Evolutionary conservation across 2,113 vertebrate genomes (phyloP).

Genomic region (Pantherophis guttatus): DNA sequence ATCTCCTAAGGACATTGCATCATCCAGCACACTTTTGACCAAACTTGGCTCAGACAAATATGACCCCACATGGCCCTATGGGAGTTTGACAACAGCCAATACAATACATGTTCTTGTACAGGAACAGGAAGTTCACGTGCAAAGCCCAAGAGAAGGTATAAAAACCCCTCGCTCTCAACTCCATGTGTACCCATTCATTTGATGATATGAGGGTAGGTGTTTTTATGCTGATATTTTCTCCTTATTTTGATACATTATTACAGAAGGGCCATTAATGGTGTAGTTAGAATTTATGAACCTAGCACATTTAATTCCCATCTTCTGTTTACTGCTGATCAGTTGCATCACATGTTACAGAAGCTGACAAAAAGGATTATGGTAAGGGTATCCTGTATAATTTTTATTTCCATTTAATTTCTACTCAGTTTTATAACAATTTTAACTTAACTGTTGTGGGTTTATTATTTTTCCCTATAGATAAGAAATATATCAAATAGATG

Average conservation of each 20-base stretch:
- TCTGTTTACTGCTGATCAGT: constrained; percentile 49
- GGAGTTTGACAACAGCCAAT: too few relatives aligned
- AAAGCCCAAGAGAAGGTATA: too few relatives aligned
- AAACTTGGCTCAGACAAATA: too few relatives aligned
- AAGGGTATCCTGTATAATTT: constrained; percentile 48
- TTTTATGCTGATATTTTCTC: constrained; percentile 32
- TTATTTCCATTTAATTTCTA: constrained; percentile 54
- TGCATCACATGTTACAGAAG: constrained; percentile 50
- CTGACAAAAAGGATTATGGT: constrained; percentile 42
- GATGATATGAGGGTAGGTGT: constrained; percentile 16
- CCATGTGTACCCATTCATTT: background rate
- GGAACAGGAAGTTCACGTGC: too few relatives aligned
- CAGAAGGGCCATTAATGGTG: constrained; percentile 36
- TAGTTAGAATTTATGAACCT: constrained; percentile 1
- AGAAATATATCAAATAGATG: constrained; percentile 35
- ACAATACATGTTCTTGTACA: too few relatives aligned
- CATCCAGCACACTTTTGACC: too few relatives aligned
- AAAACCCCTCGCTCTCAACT: too few relatives aligned
- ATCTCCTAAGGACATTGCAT: too few relatives aligned
- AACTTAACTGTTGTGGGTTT: constrained; percentile 31
- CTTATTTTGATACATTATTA: constrained; percentile 41
- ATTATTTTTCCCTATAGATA: constrained; percentile 33
- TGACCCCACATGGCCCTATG: too few relatives aligned
- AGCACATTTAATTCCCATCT: constrained; percentile 41
- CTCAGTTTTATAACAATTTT: constrained; percentile 41